phyloP scores from a whole-genome alignment of 2,888 invertebrate species.

The Podotricha telesiphe region DNA sequence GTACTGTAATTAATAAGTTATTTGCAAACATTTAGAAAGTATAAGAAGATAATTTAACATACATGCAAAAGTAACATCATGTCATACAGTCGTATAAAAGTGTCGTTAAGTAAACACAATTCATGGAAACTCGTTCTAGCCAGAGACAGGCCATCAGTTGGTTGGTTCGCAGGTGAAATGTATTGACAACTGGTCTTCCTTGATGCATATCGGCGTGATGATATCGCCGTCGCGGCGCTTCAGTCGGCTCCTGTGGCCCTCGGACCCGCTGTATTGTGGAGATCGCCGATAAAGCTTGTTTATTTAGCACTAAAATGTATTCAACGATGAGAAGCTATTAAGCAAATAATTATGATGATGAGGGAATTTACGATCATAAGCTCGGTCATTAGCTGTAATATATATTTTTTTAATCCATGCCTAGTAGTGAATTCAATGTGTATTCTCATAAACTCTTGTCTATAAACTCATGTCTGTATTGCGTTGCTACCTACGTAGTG shows the following conservation, averaged over 20 bases:
- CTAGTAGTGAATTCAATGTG: constrained; percentile 69
- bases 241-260: constrained; percentile 75
- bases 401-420: constrained; percentile 60
- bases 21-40: constrained; percentile 14
- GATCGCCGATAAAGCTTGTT: constrained; percentile 79
- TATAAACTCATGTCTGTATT: constrained; percentile 57
- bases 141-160: constrained; percentile 72
- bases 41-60: constrained; percentile 67
- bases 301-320: constrained; percentile 81
- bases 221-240: constrained; percentile 78
- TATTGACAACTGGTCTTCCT: constrained; percentile 84
- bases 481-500: constrained; percentile 40
- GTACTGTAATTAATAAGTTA: background rate
- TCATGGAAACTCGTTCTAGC: constrained; percentile 75
- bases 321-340: constrained; percentile 75
- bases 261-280: constrained; percentile 74
- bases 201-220: constrained; percentile 82
- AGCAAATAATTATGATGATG: constrained; percentile 71
- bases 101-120: constrained; percentile 74
- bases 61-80: constrained; percentile 59
- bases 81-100: constrained; percentile 75
- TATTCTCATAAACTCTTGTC: constrained; percentile 60
- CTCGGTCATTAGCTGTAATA: constrained; percentile 64
- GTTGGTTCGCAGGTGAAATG: constrained; percentile 76
- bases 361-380: constrained; percentile 73